These are phyloP conservation scores for Xiphophorus birchmanni DNA, from an alignment of 2,797 vertebrate species.

Conservation along the genomic window DNA sequence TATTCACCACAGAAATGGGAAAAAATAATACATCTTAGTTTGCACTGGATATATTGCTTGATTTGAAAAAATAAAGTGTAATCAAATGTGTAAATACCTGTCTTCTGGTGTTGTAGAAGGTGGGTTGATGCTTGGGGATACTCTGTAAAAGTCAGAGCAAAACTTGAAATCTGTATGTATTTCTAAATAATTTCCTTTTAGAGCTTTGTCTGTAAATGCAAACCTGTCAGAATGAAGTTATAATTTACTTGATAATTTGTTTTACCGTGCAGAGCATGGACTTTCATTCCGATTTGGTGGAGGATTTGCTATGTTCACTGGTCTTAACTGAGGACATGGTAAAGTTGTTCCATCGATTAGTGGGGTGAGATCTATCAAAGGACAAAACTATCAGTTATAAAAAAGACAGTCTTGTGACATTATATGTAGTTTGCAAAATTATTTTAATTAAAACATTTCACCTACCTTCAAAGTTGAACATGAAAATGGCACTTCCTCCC, in stretches of 20 bases:
- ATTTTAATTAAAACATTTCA: background rate
- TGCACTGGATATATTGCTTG: background rate
- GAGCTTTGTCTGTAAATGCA: background rate
- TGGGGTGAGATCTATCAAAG: constrained; percentile 5
- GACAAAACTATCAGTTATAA: background rate
- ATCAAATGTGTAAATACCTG: background rate
- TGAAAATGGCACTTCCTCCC: constrained; percentile 43
- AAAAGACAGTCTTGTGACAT: accelerated
- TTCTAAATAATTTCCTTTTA: background rate
- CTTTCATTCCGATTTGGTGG: background rate
- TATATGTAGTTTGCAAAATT: background rate
- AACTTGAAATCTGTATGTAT: too few species aligned
- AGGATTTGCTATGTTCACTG: background rate
- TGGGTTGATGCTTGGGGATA: background rate
- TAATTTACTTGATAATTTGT: background rate
- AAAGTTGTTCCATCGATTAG: background rate
- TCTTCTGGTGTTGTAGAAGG: background rate
- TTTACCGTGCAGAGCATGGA: constrained; percentile 34
- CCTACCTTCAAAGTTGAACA: constrained; percentile 54
- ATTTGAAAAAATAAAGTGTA: background rate
- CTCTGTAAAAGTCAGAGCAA: constrained; percentile 6
- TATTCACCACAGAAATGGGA: too few species aligned
- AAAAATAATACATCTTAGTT: background rate
- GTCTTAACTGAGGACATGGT: constrained; percentile 2
- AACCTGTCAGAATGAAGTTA: background rate